phyloP scores from a whole-genome alignment of 2,888 invertebrate genomes.

The Orthosia cruda region DNA sequence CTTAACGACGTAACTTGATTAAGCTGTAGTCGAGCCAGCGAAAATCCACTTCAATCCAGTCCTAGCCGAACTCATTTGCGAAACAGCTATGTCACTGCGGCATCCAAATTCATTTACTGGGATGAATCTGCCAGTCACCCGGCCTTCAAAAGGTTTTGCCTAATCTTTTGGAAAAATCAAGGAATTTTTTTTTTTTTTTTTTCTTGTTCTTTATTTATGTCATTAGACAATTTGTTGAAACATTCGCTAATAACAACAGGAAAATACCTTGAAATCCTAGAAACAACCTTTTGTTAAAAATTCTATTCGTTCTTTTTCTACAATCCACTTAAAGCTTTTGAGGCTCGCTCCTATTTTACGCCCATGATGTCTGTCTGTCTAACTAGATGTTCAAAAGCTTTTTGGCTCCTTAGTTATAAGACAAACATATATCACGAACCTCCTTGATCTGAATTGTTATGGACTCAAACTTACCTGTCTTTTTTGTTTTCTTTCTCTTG shows the following conservation, averaged over 20 bases:
- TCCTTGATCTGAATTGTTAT: not conserved
- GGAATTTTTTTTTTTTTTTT: conserved; percentile 23
- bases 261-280: not conserved
- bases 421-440: conserved; percentile 28
- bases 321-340: not conserved
- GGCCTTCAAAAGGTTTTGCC: conserved; percentile 46
- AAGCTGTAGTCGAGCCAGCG: conserved; percentile 49
- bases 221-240: not conserved
- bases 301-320: not conserved
- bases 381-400: conserved; percentile 27
- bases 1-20: conserved; percentile 54
- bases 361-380: not conserved
- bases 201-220: conserved; percentile 11
- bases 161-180: conserved; percentile 60
- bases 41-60: conserved; percentile 54
- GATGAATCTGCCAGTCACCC: conserved; percentile 61
- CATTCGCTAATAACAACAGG: not conserved
- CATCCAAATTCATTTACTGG: conserved; percentile 63
- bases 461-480: conserved; percentile 29
- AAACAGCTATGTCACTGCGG: conserved; percentile 68
- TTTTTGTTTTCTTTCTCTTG: conserved; percentile 18
- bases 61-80: conserved; percentile 54
- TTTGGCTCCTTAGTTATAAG: conserved; percentile 12
- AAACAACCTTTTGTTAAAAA: not conserved
- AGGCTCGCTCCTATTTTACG: not conserved